Evolutionary conservation across 2,113 vertebrate genomes (phyloP), one percentile per base, ranked within the genome.

Genomic region (Oncorhynchus nerka): DNA sequence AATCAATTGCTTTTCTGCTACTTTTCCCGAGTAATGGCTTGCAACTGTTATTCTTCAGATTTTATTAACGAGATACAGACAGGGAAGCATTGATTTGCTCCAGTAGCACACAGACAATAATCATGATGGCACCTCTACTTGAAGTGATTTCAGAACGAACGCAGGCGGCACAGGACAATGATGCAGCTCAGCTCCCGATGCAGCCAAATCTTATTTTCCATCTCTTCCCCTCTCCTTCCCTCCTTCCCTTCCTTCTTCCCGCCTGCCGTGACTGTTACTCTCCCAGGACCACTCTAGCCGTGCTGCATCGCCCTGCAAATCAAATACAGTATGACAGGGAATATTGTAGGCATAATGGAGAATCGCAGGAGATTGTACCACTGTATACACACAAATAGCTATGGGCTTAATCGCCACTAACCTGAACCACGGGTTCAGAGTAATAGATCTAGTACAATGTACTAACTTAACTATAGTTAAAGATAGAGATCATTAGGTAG

Each of bases 321-420:
- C 83, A 87, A 86, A 89, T 86, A 45, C 39, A 11, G 39, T 11
- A 83, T 87, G 87, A 87, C 87, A 89, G 85, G 77, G 57, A 77
- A 81, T 75, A 85, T 86, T 89, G 85, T 87, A 79, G 75, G 82
- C 82, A 82, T 87, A 83, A 89, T 86, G 77, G 85, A 73, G 75
- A 85, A 82, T 78, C 76, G 61, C 77, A 76, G 76, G 70, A 80
- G 71, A 83, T 79, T 80, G 76, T 71, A 75, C 73, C 76, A 78
- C 78, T 79, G 79, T 80, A 75, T 75, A 83, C 76, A 85, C 75
- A 77, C 85, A 86, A 86, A 82, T 83, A 85, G 85, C 83, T 83
- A 34, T 51, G 45, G 75, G 83, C 80, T 80, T 85, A 87, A 87
- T 85, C 84, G 74, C 28, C 73, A 71, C 12, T 85, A 85, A 85